phyloP scores from a whole-genome alignment of 2,797 vertebrate species.

The Strix occidentalis region DNA sequence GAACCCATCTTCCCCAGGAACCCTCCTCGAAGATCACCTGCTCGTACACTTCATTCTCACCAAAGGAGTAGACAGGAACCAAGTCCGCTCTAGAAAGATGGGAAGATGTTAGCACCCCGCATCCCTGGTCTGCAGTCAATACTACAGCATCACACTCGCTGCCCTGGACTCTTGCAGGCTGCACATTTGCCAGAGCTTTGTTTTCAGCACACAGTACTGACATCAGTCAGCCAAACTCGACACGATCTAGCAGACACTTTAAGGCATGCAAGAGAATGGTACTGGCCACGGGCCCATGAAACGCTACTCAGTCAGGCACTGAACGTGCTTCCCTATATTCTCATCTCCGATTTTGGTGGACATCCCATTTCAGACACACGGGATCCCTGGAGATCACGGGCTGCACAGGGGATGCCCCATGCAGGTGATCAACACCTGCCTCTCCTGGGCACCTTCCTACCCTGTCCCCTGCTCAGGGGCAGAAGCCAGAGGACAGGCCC shows the following conservation, averaged over 20 bases:
- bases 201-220: neutral
- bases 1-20: constrained; percentile 84
- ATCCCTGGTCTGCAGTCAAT: neutral
- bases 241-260: rapidly evolving
- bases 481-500: neutral
- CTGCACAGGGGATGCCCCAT: neutral
- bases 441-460: neutral
- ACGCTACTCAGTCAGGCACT: neutral
- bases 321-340: neutral
- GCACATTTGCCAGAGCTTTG: neutral
- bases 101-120: neutral
- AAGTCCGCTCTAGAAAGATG: constrained; percentile 85
- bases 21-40: constrained; percentile 94
- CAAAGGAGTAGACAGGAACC: constrained; percentile 95
- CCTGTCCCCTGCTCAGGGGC: neutral
- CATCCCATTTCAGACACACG: neutral
- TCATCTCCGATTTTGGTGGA: neutral
- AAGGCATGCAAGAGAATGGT: neutral
- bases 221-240: neutral
- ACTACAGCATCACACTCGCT: neutral
- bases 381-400: neutral
- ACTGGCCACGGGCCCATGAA: neutral
- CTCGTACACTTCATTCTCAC: constrained; percentile 93
- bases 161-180: neutral
- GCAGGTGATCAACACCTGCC: neutral